Evolutionary conservation across 2,888 invertebrate genomes (phyloP), one percentile per base, ranked within the genome.

Genomic region (Prenolepis imparis): DNA sequence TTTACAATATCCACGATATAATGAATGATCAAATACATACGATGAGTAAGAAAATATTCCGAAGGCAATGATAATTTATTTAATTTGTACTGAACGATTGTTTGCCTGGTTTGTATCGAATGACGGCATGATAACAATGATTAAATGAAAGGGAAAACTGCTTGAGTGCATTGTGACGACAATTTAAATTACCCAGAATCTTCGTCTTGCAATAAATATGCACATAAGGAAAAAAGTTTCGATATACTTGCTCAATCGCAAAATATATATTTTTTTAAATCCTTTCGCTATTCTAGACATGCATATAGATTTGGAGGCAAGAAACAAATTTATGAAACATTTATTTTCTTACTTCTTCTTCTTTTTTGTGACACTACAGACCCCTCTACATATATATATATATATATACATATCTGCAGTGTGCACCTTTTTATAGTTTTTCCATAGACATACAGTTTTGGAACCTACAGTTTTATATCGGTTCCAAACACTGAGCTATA

Each of bases 111-210:
- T 52, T 48, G 6, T 48, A 48, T 52, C 48, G 8, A n/a, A 2
- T 52, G 39, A 72, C 84, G 84, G 77, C 81, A 73, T 72, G 55
- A 78, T 84, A 81, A 85, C 78, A 55, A 70, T 39, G 52, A 41
- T 41, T 59, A 36, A n/a, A 82, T 86, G 82, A 77, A 66, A 67
- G 73, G 57, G 82, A 83, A 78, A 92, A 91, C 90, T 92, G 92
- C 89, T 92, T 87, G 88, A 91, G 89, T 93, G 91, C 91, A 92
- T 91, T 90, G 90, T 87, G 91, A 89, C 86, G 88, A 88, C 66
- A 75, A 86, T 84, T 90, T 59, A 73, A 88, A 88, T 91, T 91
- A 91, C 87, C 90, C 90, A 91, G 89, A 92, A 88, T 70, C 44
- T 24, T 48, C n/a, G n/a, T n/a, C 12, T 68, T 41, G 41, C 55